Base-by-base conservation (phyloP, 2,888 invertebrate species). In the Lymantria monacha region DNA sequence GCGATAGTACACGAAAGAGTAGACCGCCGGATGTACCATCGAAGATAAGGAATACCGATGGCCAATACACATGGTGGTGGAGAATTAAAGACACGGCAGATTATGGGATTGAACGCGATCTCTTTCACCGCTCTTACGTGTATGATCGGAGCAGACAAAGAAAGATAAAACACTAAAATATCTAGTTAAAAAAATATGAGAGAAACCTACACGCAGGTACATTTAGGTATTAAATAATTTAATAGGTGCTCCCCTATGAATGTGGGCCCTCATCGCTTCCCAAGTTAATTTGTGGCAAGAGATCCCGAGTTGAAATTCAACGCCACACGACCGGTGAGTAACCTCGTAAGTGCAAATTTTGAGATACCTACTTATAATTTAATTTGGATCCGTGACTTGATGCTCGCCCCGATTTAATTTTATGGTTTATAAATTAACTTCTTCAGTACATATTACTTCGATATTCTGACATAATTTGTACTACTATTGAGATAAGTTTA, bases 221-320 rank as follows among this genome's bases (percentile, higher is more conserved):
- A 40, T 14, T 33, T 45, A 42, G 44, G 12, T 33, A 46, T 37
- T 61, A 50, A 64, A 64, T 64, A 50, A 52, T 61, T 51, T 44
- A 57, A 53, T 51, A 51, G 56, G 30, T 42, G 46, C 47, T 64
- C 13, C 30, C 37, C 44, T 50, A 57, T 58, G 56, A 64, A 53
- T 59, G 53, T 48, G 53, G 15, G 42, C 47, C 44, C 59, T 54
- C 55, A 46, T 48, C 42, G 44, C 43, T 44, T 42, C 55, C 55
- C 45, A 41, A 46, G 50, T 59, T 55, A 57, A 59, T 61, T 64
- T 64, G 53, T 52, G 55, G 49, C 42, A 55, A 44, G 42, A 54
- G 53, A 53, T 50, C 64, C 53, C 59, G 36, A 53, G 51, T 45
- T 33, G n/a, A 48, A 50, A 63, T 50, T 55, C 36, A 48, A 59